Evolutionary conservation across 2,888 invertebrate species (phyloP).

Genomic region (Himalopsyche anomala): DNA sequence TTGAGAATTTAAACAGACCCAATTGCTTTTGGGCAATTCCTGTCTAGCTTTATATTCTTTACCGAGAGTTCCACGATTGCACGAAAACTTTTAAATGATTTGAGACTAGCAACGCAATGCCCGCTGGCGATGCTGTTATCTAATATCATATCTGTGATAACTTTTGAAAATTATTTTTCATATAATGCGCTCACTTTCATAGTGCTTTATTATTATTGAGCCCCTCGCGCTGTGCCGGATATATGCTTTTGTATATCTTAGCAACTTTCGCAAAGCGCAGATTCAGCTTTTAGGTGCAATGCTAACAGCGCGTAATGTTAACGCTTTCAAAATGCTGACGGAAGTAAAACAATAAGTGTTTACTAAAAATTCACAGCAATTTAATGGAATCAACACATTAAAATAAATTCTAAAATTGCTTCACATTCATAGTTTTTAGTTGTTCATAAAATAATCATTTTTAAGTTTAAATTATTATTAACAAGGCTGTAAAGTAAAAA

Average conservation of each 20-base stretch:
- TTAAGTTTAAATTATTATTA: too few species aligned
- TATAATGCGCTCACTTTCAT: constrained; percentile 57
- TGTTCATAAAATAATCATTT: too few species aligned
- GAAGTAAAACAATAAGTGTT: neutral
- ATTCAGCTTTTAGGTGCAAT: constrained; percentile 15
- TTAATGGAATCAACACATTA: too few species aligned
- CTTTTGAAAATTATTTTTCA: constrained; percentile 62
- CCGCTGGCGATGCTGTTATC: constrained; percentile 58
- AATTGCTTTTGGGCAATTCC: too few species aligned
- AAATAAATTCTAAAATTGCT: too few species aligned
- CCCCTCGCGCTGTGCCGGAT: constrained; percentile 29
- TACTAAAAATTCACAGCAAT: neutral
- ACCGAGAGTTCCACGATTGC: constrained; percentile 47
- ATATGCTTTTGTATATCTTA: constrained; percentile 51
- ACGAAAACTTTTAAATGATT: constrained; percentile 62
- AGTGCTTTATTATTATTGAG: constrained; percentile 50
- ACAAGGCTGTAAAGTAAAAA: too few species aligned
- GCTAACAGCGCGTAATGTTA: constrained; percentile 48
- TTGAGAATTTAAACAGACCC: too few species aligned
- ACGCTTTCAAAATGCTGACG: neutral
- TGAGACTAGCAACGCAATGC: constrained; percentile 55
- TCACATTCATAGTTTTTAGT: too few species aligned
- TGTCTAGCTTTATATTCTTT: neutral
- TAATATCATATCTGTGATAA: constrained; percentile 63
- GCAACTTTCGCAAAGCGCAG: neutral